Evolutionary conservation across 2,888 invertebrate genomes (phyloP), one percentile per base, ranked within the genome.

Genomic region (Boloria euphrosyne): DNA sequence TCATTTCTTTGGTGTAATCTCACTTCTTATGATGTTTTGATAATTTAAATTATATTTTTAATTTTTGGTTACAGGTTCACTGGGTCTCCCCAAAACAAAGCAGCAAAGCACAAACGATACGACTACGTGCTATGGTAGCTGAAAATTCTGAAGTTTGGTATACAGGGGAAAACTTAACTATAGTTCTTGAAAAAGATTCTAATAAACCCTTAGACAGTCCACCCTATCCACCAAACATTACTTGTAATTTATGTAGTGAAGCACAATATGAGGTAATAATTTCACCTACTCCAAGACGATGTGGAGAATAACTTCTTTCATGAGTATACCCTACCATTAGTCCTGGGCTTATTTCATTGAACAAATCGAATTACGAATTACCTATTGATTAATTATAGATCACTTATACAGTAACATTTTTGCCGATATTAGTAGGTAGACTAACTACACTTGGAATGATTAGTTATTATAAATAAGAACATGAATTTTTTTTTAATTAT

Each of bases 61-160:
- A 27, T 46, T 46, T 27, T 43, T 61, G 13, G 51, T 66, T 71
- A 14, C 69, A 91, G 91, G 80, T 90, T 4, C 91, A 91, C 68
- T 92, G 92, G 92, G 80, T 90, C 31, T 90, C 92, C 1, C 92
- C 91, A 1, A 84, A 81, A 53, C 76, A 78, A 59, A 79, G 75
- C 63, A 67, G 76, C 1, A 65, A 64, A 5, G 76, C 80, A 3
- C 79, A 84, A 61, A 78, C 71, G 14, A 84, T 92, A 0, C 81
- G 91, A 0, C 80, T 92, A 2, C 81, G 91, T 0, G 91, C 91
- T 0, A 91, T 88, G 81, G 88, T 91, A 0, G 90, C 86, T 0
- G 90, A 91, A 66, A 92, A 90, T 72, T 76, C 80, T 0, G 90
- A 90, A 67, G 76, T 76, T 0, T 92, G 91, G 91, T 89, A 87